Conservation (phyloP, 2,888 invertebrate genomes). For the Nudaria mundana region DNA sequence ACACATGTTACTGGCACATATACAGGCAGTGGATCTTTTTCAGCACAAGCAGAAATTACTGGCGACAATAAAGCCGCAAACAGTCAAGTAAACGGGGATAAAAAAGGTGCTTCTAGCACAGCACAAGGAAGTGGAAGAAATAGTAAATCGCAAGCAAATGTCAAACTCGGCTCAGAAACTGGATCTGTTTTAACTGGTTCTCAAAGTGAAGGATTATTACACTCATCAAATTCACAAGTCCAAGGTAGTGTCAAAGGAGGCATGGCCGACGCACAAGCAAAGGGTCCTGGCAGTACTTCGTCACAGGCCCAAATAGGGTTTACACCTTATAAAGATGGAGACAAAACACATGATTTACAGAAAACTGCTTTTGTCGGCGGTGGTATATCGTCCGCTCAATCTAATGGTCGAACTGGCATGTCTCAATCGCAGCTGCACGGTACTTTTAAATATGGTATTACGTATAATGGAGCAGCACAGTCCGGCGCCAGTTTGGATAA, state of each 20-base stretch:
- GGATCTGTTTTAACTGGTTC: slow-evolving; percentile 89
- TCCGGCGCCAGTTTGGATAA: slow-evolving; percentile 88
- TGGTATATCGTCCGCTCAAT: slow-evolving; percentile 89
- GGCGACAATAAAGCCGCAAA: slow-evolving; percentile 88
- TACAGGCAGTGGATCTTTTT: slow-evolving; percentile 88
- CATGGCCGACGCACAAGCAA: slow-evolving; percentile 92
- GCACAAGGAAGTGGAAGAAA: slow-evolving; percentile 88
- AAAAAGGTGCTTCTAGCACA: slow-evolving; percentile 87
- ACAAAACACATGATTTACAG: slow-evolving; percentile 71
- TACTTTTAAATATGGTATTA: slow-evolving; percentile 88
- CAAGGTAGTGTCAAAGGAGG: slow-evolving; percentile 91
- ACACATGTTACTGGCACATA: slow-evolving; percentile 92
- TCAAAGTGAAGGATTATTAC: slow-evolving; percentile 87
- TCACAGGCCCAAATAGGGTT: slow-evolving; percentile 95
- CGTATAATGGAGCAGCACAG: slow-evolving; percentile 90
- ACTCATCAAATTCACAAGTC: slow-evolving; percentile 90
- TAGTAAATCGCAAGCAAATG: slow-evolving; percentile 89
- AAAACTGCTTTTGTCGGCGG: slow-evolving; percentile 85
- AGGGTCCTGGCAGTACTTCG: slow-evolving; percentile 91
- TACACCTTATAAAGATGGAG: slow-evolving; percentile 85
- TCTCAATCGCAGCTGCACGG: slow-evolving; percentile 92
- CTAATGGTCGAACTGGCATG: slow-evolving; percentile 87
- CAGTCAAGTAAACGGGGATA: slow-evolving; percentile 85
- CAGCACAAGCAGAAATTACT: slow-evolving; percentile 90
- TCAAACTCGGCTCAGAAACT: slow-evolving; percentile 87